Evolutionary conservation across 1,140 invertebrate species (phyloP).

Genomic region (Papilio machaon): DNA sequence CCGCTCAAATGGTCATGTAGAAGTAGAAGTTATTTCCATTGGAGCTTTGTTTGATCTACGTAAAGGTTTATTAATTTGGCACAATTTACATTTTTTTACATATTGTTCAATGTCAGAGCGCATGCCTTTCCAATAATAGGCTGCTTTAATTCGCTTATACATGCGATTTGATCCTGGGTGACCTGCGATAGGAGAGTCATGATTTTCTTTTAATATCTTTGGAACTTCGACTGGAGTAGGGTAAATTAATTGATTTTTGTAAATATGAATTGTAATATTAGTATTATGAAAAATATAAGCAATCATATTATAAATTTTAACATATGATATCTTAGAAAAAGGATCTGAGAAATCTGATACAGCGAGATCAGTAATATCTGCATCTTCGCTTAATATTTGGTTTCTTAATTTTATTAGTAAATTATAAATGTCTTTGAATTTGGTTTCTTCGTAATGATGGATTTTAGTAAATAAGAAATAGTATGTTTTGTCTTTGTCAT

Average conservation of each 20-base stretch:
- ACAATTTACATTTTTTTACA: slow-evolving; percentile 44
- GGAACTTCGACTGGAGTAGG: slow-evolving; percentile 43
- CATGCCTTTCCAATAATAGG: slow-evolving; percentile 49
- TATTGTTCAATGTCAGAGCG: slow-evolving; percentile 46
- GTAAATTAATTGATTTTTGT: slow-evolving; percentile 51
- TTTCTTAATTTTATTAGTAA: slow-evolving; percentile 46
- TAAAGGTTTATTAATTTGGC: slow-evolving; percentile 48
- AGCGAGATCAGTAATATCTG: slow-evolving; percentile 29
- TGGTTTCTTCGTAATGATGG: slow-evolving; percentile 42
- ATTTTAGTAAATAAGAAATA: slow-evolving; percentile 46
- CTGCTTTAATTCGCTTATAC: slow-evolving; percentile 43
- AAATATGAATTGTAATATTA: slow-evolving; percentile 39
- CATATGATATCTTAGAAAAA: slow-evolving; percentile 31
- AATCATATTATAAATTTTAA: slow-evolving; percentile 45
- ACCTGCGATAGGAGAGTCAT: slow-evolving; percentile 40
- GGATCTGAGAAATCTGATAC: slow-evolving; percentile 40
- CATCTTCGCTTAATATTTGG: slow-evolving; percentile 1
- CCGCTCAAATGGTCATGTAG: slow-evolving; percentile 41
- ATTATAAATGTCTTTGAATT: slow-evolving; percentile 44
- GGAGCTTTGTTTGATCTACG: slow-evolving; percentile 43
- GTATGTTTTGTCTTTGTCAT: slow-evolving; percentile 44
- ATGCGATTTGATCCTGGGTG: slow-evolving; percentile 41
- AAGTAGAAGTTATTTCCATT: slow-evolving; percentile 48
- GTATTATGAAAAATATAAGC: slow-evolving; percentile 30
- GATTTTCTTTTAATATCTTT: slow-evolving; percentile 34